Base-by-base conservation (phyloP, 2,888 invertebrate species). In the Morinoia aosen region DNA sequence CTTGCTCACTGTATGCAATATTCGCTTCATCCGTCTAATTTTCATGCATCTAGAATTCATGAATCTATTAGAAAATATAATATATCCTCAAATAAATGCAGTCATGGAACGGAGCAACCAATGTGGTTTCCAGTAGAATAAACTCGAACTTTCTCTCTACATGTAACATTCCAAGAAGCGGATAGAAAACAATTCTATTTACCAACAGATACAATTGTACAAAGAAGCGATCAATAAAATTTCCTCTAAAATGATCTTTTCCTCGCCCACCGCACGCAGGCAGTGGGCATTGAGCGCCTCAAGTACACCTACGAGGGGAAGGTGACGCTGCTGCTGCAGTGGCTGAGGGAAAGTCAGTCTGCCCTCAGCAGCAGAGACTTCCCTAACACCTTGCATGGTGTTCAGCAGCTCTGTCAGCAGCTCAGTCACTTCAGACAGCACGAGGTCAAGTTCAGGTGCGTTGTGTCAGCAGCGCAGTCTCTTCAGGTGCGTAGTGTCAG, bases 381-480 rank as follows among this genome's bases (percentile, higher is more conserved):
- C 97, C 99, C 99, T 95, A 99, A 99, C 97, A 98, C 99, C 0
- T 97, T 99, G 96, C 99, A 99, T 97, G 99, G 99, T 95, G 99
- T 99, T 97, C 99, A 99, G 97, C 98, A 99, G 97, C 97, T 99
- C 97, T 97, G 61, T 58, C 48, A 61, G 58, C 99, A 99, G 97
- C 98, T 99, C 96, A 98, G 98, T 95, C 98, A 98, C 88, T 99
- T 99, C 97, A 99, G 99, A 97, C 98, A 99, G 97, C 99, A 99
- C 97, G 98, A 99, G 97, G 99, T 99, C 0, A 98, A 98, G 95
- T 99, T 99, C 97, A 99, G 99, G 97, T 99, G 99, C 14, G 99
- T 76, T 99, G 97, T 97, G 57, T 56, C 25, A 56, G 8, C 99
- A 99, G 97, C 98, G 99, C 96, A 98, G 98, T 95, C 98, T 98